A percentile compares a stretch with the other conserved stretches of the same genome.
These are phyloP conservation scores for Tiaroga cobitis DNA, from an alignment of 2,797 vertebrate genomes.

Conservation along the genomic window DNA sequence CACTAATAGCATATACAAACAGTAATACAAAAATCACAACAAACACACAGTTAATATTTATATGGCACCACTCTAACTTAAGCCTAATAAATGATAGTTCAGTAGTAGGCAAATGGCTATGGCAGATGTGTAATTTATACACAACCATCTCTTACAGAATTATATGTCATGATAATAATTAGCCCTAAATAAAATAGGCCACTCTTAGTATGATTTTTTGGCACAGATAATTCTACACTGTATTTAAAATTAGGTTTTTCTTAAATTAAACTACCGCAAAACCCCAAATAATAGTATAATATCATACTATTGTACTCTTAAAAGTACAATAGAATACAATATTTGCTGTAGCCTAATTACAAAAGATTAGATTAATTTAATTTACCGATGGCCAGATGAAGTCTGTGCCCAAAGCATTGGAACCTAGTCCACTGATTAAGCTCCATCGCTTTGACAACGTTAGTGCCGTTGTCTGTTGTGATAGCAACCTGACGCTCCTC, in stretches of 20 bases:
- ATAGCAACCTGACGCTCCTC: neutral
- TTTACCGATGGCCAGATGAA: conserved; percentile 10
- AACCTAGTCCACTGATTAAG: conserved; percentile 15
- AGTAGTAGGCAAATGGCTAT: too few relatives aligned
- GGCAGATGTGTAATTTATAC: too few relatives aligned
- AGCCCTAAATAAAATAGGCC: neutral
- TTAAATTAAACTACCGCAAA: too few relatives aligned
- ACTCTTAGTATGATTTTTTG: neutral
- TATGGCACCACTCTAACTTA: too few relatives aligned
- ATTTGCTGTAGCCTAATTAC: too few relatives aligned
- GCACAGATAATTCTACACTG: neutral
- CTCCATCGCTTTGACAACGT: neutral
- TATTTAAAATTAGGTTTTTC: neutral
- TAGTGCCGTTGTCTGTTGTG: neutral
- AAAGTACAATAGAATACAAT: neutral
- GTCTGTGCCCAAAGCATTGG: conserved; percentile 21
- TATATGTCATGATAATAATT: too few relatives aligned
- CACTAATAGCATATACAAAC: too few relatives aligned
- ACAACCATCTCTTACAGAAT: too few relatives aligned
- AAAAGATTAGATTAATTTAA: neutral
- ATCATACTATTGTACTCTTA: neutral
- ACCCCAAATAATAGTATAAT: neutral
- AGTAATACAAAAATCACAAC: too few relatives aligned
- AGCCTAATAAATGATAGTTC: too few relatives aligned
- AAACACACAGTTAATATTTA: too few relatives aligned